Percentiles rank a stretch among this genome's conserved stretches.
These are phyloP conservation scores for Darevskia mixta DNA, from an alignment of 2,797 vertebrate species.

Conservation along the genomic window DNA sequence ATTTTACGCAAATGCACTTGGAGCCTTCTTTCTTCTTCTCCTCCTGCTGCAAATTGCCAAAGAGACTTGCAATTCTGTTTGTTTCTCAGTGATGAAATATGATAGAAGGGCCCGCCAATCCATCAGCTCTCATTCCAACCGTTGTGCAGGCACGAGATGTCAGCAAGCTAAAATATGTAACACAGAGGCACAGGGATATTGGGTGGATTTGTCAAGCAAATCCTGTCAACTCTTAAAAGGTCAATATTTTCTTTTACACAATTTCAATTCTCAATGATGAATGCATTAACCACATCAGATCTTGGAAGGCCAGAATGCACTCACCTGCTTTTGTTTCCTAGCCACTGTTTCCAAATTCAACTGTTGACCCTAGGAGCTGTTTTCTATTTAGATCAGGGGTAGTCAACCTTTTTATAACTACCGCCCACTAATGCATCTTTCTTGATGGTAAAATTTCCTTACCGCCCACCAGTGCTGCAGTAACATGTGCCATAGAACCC, in stretches of 20 bases:
- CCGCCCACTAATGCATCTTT: too few relatives aligned
- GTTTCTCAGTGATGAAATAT: constrained; percentile 63
- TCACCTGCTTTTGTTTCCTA: constrained; percentile 14
- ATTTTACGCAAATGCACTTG: neutral
- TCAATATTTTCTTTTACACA: constrained; percentile 51
- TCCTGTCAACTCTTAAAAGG: constrained; percentile 50
- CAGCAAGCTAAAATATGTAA: constrained; percentile 61
- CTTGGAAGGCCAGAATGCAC: constrained; percentile 47
- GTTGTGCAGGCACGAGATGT: constrained; percentile 20
- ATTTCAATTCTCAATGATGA: constrained; percentile 55
- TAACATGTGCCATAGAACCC: too few relatives aligned
- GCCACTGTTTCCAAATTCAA: neutral
- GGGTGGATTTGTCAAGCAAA: constrained; percentile 52
- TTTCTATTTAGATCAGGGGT: neutral
- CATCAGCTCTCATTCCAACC: constrained; percentile 66
- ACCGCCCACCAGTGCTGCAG: too few relatives aligned
- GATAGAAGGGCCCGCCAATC: constrained; percentile 41
- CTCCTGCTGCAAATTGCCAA: constrained; percentile 34
- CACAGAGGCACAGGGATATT: neutral
- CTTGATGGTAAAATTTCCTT: too few relatives aligned
- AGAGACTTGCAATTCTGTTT: constrained; percentile 28
- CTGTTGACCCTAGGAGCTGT: neutral
- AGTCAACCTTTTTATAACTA: too few relatives aligned
- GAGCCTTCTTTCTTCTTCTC: too few relatives aligned
- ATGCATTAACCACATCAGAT: constrained; percentile 32